Conservation (phyloP, 2,113 vertebrate species). For the Greenwoodochromis staneri region DNA sequence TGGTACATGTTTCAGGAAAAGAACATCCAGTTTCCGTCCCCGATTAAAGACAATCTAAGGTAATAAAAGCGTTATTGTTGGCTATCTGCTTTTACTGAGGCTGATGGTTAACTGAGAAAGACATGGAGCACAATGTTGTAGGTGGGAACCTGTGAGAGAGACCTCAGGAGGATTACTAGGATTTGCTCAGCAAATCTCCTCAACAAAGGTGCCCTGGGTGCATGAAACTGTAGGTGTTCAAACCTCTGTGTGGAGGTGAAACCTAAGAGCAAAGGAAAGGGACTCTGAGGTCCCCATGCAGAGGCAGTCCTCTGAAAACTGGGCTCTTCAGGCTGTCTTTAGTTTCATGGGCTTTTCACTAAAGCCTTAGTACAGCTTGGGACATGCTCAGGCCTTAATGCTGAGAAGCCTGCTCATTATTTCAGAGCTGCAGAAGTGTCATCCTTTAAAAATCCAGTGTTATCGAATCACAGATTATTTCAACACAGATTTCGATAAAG, state of each 20-base stretch:
- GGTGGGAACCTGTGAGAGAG: constrained; percentile 42
- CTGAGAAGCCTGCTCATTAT: not conserved
- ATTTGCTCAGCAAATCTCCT: constrained; percentile 66
- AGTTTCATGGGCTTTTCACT: not conserved
- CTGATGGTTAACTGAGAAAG: constrained; percentile 41
- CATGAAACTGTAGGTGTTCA: constrained; percentile 37
- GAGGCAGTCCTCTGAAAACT: not conserved
- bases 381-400: not conserved
- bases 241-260: constrained; percentile 22
- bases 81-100: not conserved
- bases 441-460: not conserved
- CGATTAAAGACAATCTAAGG: not conserved
- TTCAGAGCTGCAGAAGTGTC: not conserved
- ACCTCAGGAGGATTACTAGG: constrained; percentile 53
- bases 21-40: not conserved
- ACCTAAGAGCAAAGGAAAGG: not conserved
- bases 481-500: not conserved
- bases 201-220: constrained; percentile 49
- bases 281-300: not conserved
- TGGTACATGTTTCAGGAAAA: not conserved
- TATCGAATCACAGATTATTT: not conserved
- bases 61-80: constrained; percentile 5
- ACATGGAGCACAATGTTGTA: constrained; percentile 45
- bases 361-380: not conserved
- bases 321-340: not conserved